Base-by-base conservation (phyloP, 35 echinoderm and acorn worm species). In the Heliocidaris erythrogramma region DNA sequence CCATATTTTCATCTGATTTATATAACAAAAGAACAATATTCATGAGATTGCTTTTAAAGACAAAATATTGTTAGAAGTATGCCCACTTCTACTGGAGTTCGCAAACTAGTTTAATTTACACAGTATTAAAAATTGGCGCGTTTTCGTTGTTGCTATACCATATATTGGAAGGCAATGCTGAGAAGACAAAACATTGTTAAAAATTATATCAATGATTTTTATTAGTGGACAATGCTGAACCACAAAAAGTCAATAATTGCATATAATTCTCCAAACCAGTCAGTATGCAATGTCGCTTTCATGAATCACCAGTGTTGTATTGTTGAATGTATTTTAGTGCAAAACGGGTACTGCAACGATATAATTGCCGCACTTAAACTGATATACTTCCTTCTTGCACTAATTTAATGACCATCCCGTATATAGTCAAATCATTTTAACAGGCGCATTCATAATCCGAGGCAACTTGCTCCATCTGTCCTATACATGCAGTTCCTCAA, bases 1-100 rank as follows among this genome's bases (percentile, higher is more conserved):
- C 98, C 98, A 99, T 99, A 11, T 52, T 92, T 11, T 59, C 13
- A 2, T 2, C 1, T n/a, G 21, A 56, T 9, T 12, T 14, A 56
- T 13, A 56, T 56, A 10, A 56, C 52, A 56, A 56, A 10, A 56
- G 52, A 56, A 56, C 52, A 56, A 56, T 56, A 56, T 56, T 56
- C 52, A 56, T 14, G 11, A 88, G 10, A 31, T 13, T 88, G 21
- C 2, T 88, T 18, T 31, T 31, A 13, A 88, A 88, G 35, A 88
- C 30, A 0, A 30, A 30, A 9, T 88, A 31, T 4, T 85, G 78
- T 42, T 42, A 42, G 35, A 42, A 42, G 52, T 56, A 56, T 2
- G 52, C 7, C 52, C 52, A 10, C 52, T 56, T 12, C 52, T 56
- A 10, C 52, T 56, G 52, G 2, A 56, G 12, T 52, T 56, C 52